Evolutionary conservation across 2,113 vertebrate genomes (phyloP).

Genomic region (Cinclus mexicanus): DNA sequence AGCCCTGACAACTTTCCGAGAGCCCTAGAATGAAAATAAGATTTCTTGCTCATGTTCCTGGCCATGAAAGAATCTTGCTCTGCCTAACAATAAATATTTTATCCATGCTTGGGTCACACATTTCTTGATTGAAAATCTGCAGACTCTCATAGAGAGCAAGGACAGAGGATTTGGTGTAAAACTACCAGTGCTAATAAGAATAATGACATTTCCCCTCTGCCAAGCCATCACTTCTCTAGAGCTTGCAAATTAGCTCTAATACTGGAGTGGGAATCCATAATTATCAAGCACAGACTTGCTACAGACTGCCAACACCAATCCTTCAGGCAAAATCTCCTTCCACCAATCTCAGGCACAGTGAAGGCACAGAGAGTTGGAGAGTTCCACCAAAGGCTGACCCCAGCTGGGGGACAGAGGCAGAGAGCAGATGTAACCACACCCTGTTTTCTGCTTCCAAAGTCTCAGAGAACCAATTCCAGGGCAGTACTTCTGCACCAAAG

Average conservation of each 20-base stretch:
- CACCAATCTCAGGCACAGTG: not conserved
- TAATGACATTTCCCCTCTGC: not conserved
- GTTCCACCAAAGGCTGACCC: fast-evolving
- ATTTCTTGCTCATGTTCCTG: not conserved
- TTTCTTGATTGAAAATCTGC: not conserved
- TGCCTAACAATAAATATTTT: not conserved
- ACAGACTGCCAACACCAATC: not conserved
- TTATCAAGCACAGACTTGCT: not conserved
- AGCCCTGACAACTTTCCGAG: constrained; percentile 2
- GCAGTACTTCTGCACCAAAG: not conserved
- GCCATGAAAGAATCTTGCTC: not conserved
- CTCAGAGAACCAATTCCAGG: not conserved
- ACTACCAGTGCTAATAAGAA: not conserved
- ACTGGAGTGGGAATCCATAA: not conserved
- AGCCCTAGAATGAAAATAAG: not conserved
- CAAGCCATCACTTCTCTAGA: not conserved
- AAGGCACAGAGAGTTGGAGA: fast-evolving
- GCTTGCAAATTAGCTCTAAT: not conserved
- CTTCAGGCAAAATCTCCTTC: not conserved
- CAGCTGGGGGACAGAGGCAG: not conserved
- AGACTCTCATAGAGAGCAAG: not conserved
- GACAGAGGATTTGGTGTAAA: not conserved
- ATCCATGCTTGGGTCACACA: not conserved
- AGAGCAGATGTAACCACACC: not conserved
- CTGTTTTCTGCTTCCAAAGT: not conserved